phyloP scores from a whole-genome alignment of 2,888 invertebrate species.

The Leucoptera coffeella region DNA sequence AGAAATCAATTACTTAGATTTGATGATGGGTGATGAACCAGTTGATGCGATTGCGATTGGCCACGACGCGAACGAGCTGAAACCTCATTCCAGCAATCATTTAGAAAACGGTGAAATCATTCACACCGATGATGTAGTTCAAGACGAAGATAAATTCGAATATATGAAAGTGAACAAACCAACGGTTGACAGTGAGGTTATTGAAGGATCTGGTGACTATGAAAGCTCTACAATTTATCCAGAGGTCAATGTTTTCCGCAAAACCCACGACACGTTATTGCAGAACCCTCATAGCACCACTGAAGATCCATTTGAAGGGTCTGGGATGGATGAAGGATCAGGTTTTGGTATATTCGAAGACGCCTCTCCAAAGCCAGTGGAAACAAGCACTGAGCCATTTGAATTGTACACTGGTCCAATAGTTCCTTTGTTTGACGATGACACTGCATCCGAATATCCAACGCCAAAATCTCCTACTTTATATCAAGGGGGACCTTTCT shows the following conservation, averaged over 20 bases:
- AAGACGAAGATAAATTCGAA: constrained; percentile 32
- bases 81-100: constrained; percentile 25
- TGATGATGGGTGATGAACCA: constrained; percentile 62
- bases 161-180: constrained; percentile 27
- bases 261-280: no score
- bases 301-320: constrained; percentile 26
- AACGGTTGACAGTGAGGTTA: constrained; percentile 14
- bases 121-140: constrained; percentile 15
- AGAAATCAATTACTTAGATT: constrained; percentile 36
- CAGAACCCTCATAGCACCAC: constrained; percentile 15
- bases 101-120: constrained; percentile 36
- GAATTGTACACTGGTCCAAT: constrained; percentile 18
- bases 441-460: constrained; percentile 27
- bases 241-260: no score
- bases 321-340: constrained; percentile 25
- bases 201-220: constrained; percentile 35
- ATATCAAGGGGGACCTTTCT: constrained; percentile 22
- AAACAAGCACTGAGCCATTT: constrained; percentile 15
- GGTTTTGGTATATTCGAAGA: constrained; percentile 12
- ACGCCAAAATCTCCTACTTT: constrained; percentile 18
- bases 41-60: constrained; percentile 24
- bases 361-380: constrained; percentile 10
- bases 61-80: constrained; percentile 26
- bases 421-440: constrained; percentile 10
- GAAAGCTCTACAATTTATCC: constrained; percentile 39